phyloP scores from a whole-genome alignment of 64 coral and sea anemone genomes.

The Pocillopora damicornis region DNA sequence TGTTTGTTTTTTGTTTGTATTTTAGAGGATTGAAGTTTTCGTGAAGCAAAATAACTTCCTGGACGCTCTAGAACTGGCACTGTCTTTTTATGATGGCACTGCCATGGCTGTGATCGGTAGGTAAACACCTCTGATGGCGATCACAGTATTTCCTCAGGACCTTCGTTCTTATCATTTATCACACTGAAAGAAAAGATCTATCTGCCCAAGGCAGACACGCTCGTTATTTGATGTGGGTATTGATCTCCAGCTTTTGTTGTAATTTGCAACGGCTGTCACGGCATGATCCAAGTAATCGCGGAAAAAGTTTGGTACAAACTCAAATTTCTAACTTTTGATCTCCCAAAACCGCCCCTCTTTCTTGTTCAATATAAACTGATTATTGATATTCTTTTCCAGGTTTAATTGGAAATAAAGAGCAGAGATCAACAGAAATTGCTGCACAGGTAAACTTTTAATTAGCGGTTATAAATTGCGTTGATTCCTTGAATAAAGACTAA shows the following conservation, averaged over 20 bases:
- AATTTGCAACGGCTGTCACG: too few species aligned
- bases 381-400: conserved; percentile 42
- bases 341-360: background rate
- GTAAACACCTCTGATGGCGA: background rate
- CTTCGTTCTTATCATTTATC: too few species aligned
- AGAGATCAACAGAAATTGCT: conserved; percentile 58
- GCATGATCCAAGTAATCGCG: too few species aligned
- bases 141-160: too few species aligned
- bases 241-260: too few species aligned
- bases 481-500: too few species aligned
- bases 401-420: conserved; percentile 71
- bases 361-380: background rate
- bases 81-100: conserved; percentile 87
- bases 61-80: conserved; percentile 78
- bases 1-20: conserved; percentile 1
- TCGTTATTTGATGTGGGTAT: too few species aligned
- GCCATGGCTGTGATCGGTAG: conserved; percentile 86
- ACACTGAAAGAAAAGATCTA: too few species aligned
- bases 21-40: conserved; percentile 79
- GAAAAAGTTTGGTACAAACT: too few species aligned
- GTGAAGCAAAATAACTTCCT: conserved; percentile 82
- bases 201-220: too few species aligned
- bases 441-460: conserved; percentile 41
- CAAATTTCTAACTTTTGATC: too few species aligned
- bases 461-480: too few species aligned